phyloP scores from a whole-genome alignment of 2,113 vertebrate genomes.

The Aegotheles bennettii region DNA sequence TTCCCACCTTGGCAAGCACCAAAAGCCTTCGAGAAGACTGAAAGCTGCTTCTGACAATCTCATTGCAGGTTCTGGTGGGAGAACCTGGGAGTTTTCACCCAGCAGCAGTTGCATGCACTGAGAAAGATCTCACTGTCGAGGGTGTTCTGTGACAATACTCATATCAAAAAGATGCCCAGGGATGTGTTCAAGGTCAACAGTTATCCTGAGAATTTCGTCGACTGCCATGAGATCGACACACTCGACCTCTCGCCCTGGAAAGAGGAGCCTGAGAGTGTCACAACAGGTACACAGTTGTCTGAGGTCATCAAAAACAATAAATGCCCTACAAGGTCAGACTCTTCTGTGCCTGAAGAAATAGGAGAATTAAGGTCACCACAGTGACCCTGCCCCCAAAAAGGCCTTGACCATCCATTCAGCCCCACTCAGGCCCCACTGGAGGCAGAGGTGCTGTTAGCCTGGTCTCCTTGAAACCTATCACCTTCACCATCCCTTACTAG shows the following conservation, averaged over 20 bases:
- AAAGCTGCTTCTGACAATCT: neutral
- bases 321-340: neutral
- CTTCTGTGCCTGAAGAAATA: neutral
- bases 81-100: conserved; percentile 78
- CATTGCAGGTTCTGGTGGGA: conserved; percentile 87
- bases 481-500: neutral
- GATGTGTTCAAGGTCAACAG: conserved; percentile 73
- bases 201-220: neutral
- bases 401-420: neutral
- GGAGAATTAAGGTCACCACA: neutral
- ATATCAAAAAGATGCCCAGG: conserved; percentile 73
- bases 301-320: neutral
- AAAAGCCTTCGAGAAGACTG: neutral
- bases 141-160: conserved; percentile 87
- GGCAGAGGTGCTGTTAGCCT: neutral
- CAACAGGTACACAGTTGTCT: neutral
- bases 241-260: conserved; percentile 27
- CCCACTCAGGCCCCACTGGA: neutral
- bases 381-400: neutral
- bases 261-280: neutral
- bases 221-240: neutral
- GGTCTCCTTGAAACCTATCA: neutral
- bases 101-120: conserved; percentile 70
- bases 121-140: conserved; percentile 71
- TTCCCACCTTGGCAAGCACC: neutral